Evolutionary conservation across 2,888 invertebrate genomes (phyloP), one percentile per base, ranked within the genome.

Genomic region (Hartigia nigra): DNA sequence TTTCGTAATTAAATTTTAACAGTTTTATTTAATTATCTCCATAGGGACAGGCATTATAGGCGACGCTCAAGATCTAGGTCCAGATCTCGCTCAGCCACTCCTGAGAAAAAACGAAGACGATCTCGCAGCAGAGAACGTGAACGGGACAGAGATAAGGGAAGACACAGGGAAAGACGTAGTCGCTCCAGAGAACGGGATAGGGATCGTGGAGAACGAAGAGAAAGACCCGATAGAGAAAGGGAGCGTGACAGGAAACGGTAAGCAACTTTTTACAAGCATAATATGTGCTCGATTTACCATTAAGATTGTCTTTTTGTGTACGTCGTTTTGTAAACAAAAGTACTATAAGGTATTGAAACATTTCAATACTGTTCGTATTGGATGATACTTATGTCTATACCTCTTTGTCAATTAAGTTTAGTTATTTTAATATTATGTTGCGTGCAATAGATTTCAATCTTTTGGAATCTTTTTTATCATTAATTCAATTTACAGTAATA

Each of bases 161-260:
- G 95, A 81, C 93, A 95, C 86, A 94, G 91, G 23, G 91, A 91
- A 74, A 83, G 95, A 86, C 93, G 95, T 79, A 95, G 95, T 86
- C 93, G 95, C 84, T 95, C 95, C 74, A 92, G 95, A 81, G 95
- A 95, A 69, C 89, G 95, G 70, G 94, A 95, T 23, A 92, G 94
- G 0, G 94, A 94, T 78, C 92, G 94, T 92, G 92, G 84, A 69
- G 90, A 90, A 37, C 86, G 90, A 74, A 86, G 88, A 74, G 90
- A 90, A 34, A 82, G 90, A 12, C 92, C 93, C 0, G 94, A 93
- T 74, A 92, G 94, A 79, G 93, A 93, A 14, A 91, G 93, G 80
- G 92, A 92, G 80, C 88, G 91, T 35, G 91, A 93, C 70, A 91
- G 93, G 77, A 93, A 93, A 89, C 92, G 93, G 93, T 93, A 90